phyloP scores from a whole-genome alignment of 2,797 vertebrate species.

The Sebastes minor region DNA sequence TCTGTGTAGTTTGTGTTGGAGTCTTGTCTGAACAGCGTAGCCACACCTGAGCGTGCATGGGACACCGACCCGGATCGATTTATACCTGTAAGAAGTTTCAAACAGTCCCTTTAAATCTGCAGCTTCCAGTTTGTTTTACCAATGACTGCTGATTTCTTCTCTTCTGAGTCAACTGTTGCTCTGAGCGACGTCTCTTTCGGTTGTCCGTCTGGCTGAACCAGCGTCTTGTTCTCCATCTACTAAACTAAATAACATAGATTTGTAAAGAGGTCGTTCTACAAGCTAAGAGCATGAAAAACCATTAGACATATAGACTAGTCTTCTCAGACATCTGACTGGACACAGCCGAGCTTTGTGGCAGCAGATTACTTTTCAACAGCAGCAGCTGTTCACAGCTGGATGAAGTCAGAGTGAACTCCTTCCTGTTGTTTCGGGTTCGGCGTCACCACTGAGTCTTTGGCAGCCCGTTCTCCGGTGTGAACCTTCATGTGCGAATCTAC shows the following conservation, averaged over 20 bases:
- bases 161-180: no score
- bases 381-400: not conserved
- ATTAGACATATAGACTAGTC: not conserved
- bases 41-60: no score
- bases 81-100: no score
- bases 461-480: constrained; percentile 27
- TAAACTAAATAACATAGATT: not conserved
- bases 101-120: no score
- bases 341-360: no score
- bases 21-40: no score
- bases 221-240: not conserved
- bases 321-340: not conserved
- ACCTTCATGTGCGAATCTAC: constrained; percentile 71
- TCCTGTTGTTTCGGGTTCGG: constrained; percentile 5
- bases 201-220: not conserved
- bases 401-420: not conserved
- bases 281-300: not conserved
- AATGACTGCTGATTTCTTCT: no score
- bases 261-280: not conserved
- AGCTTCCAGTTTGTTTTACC: no score
- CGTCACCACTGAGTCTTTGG: not conserved
- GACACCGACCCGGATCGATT: no score
- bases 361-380: no score
- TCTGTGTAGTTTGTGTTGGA: no score
- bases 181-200: not conserved